These are phyloP conservation scores for Steinernema feltiae DNA, from an alignment of 1,140 invertebrate species.

Conservation along the genomic window DNA sequence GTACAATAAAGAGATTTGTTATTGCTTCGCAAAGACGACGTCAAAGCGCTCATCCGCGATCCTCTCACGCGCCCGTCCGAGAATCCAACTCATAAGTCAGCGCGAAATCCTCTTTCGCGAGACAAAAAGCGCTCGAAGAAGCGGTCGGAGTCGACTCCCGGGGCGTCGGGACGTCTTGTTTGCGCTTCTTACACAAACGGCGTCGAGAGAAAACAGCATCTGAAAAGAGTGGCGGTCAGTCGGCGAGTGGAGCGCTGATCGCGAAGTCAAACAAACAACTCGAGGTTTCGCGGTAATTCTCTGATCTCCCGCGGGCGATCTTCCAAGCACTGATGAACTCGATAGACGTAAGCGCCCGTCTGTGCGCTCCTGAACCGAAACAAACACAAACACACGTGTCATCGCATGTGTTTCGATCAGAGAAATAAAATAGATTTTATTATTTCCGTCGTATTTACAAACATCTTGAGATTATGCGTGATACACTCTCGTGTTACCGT, in stretches of 20 bases:
- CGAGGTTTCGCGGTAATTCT: not conserved
- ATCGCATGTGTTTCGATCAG: no score
- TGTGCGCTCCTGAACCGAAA: no score
- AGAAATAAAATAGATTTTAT: no score
- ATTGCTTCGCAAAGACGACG: no score
- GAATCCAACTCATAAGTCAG: not conserved
- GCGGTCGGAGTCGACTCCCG: not conserved
- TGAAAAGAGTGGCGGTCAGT: not conserved
- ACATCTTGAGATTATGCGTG: not conserved
- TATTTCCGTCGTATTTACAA: not conserved
- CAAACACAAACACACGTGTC: no score
- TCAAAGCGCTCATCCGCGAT: no score
- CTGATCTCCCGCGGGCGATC: not conserved
- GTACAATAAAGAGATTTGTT: constrained; percentile 8
- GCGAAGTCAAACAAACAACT: not conserved
- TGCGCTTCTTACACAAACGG: not conserved
- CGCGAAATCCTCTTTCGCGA: not conserved
- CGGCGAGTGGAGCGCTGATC: not conserved
- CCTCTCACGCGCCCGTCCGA: not conserved
- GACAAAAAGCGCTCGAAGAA: not conserved
- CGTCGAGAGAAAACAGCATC: constrained; percentile 9
- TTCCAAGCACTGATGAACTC: not conserved
- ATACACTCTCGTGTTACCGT: not conserved
- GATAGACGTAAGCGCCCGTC: no score
- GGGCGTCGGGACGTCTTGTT: not conserved